Base-by-base conservation (phyloP, 2,888 invertebrate genomes). In the Pycnomerus fuliginosus region DNA sequence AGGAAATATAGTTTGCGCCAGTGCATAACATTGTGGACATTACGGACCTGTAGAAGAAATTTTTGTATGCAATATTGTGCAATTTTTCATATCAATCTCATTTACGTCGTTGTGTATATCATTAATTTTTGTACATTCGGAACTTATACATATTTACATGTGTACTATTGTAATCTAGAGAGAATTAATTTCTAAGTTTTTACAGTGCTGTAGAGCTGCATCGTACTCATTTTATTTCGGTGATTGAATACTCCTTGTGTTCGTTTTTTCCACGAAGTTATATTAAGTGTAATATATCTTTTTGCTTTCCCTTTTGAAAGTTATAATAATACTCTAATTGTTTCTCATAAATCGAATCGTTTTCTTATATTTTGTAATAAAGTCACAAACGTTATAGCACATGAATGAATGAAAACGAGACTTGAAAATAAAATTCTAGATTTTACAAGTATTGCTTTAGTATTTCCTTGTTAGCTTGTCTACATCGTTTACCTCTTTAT, bases 301-400 rank as follows among this genome's bases (percentile, higher is more conserved):
- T 36, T 16, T 22, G 37, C 38, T 34, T 40, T 34, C 28, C 35
- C 30, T 39, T 13, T 29, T 33, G 25, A 38, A 8, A 31, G 5
- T 11, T 20, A 15, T 38, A 50, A 54, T 54, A 48, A 48, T 54
- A 43, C 50, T 48, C 47, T 49, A 47, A 51, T 51, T 53, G 51
- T 16, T 23, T 8, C 10, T 5, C 5, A 27, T 25, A 16, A 22
- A 34, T 33, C 41, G 53, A 61, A 65, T 57, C 54, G 40, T 48
- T 67, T 67, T 63, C n/a, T n/a, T 64, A 65, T 65, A 64, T 65
- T 65, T 62, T 66, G 58, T 65, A 65, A 66, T 61, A 66, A 60
- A 58, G 39, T 62, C 67, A 66, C 67, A 67, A 66, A 60, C 64
- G 68, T 69, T 70, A 69, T 69, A 70, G 70, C 69, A 70, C 70